phyloP scores from a whole-genome alignment of 2,113 vertebrate genomes.

The Polypterus senegalus region DNA sequence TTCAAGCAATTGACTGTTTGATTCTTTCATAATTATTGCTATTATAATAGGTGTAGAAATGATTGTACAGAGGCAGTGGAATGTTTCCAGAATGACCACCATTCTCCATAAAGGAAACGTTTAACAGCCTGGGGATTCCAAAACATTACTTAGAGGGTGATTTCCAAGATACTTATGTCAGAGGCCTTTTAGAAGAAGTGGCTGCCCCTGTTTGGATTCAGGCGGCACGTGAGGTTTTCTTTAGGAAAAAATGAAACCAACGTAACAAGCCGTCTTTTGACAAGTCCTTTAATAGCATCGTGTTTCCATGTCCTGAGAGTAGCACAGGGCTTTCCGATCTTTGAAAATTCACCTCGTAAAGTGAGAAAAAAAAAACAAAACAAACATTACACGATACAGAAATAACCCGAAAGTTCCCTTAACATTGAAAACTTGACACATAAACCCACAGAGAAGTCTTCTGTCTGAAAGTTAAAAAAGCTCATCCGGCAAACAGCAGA shows the following conservation, averaged over 20 bases:
- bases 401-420: too few relatives aligned
- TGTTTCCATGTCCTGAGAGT: background rate
- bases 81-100: background rate
- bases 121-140: conserved; percentile 14
- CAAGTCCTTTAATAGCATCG: background rate
- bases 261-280: background rate
- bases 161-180: conserved; percentile 14
- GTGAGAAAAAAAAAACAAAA: too few relatives aligned
- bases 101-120: conserved; percentile 8
- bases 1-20: conserved; percentile 21
- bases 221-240: too few relatives aligned
- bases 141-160: conserved; percentile 4
- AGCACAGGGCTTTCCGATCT: background rate
- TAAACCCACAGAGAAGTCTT: too few relatives aligned
- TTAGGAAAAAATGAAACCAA: background rate
- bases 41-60: conserved; percentile 4
- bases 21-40: conserved; percentile 21
- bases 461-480: too few relatives aligned
- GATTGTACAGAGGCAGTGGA: conserved; percentile 12
- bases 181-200: conserved; percentile 7
- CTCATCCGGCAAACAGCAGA: too few relatives aligned
- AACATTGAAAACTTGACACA: too few relatives aligned
- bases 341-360: too few relatives aligned
- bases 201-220: background rate
- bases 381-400: too few relatives aligned